Percentiles rank a stretch among this genome's conserved stretches.
Conservation (phyloP, 2,113 vertebrate genomes). For the Oreocharis arfaki region DNA sequence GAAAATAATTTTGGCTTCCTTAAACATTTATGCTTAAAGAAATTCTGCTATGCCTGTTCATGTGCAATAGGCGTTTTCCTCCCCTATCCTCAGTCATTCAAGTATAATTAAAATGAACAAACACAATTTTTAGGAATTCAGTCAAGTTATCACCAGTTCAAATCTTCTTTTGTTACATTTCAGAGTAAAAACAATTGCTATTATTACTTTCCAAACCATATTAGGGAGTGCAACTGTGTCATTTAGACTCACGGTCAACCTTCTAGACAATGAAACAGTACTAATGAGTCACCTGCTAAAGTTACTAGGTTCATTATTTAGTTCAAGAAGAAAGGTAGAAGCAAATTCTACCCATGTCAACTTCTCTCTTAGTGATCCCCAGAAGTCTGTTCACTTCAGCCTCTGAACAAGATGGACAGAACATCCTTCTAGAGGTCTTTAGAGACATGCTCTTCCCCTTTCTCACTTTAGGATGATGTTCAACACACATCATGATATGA, state of each 20-base stretch:
- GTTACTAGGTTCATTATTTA: background rate
- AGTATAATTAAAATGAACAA: background rate
- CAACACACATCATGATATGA: background rate
- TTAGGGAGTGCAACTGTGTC: rapidly evolving
- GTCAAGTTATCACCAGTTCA: background rate
- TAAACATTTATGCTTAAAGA: background rate
- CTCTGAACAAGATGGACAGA: background rate
- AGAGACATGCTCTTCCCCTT: background rate
- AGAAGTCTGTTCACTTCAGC: background rate
- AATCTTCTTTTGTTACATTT: background rate
- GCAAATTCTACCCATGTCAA: background rate
- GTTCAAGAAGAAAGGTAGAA: background rate
- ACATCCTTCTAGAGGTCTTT: background rate
- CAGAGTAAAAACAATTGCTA: background rate
- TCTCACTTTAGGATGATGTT: background rate
- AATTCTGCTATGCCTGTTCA: background rate
- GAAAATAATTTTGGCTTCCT: background rate
- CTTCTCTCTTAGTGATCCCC: background rate
- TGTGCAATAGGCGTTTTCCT: background rate
- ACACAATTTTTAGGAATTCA: background rate
- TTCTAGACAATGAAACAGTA: background rate
- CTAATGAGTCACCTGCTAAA: background rate
- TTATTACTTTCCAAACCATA: background rate
- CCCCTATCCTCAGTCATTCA: background rate
- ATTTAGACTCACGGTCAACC: background rate